Base-by-base conservation (phyloP, 2,113 vertebrate species). In the Suricata suricatta region DNA sequence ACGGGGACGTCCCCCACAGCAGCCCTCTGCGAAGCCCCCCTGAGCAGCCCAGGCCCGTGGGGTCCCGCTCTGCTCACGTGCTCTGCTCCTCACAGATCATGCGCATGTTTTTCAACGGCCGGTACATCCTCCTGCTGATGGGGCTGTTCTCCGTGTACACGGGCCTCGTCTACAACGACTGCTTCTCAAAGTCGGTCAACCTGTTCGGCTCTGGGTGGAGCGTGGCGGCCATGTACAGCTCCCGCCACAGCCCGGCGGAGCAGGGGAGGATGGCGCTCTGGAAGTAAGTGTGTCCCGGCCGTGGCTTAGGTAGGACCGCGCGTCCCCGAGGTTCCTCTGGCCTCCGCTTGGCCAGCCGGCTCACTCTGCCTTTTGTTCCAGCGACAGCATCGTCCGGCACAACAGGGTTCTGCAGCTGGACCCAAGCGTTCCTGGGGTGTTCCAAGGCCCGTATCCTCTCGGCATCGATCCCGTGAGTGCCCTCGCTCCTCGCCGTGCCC, bases 141-240 rank as follows among this genome's bases (percentile, higher is more conserved):
- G 99, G 99, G 19, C 89, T 99, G 54, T 99, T 99, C 98, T 99
- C 99, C 0, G 97, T 99, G 50, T 99, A 99, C 97, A 99, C 99
- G 8, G 99, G 99, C 57, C 98, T 99, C 88, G 99, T 99, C 98
- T 99, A 99, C 98, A 99, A 99, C 21, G 99, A 99, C 98, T 99
- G 99, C 60, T 99, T 99, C 98, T 99, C 99, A 27, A 99, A 99
- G 98, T 99, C 99, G 0, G 88, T 99, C 15, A 99, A 99, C 98
- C 98, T 99, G 69, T 99, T 99, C 72, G 99, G 99, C 82, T 99
- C 99, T 2, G 98, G 99, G 1, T 99, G 99, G 99, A 99, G 98
- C 14, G 99, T 99, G 93, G 98, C 98, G 0, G 98, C 99, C 44
- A 99, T 99, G 99, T 99, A 99, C 96, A 63, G 97, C 33, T 44